These are phyloP conservation scores for Dreissena rostriformis DNA, from an alignment of 1,140 invertebrate species.

Conservation along the genomic window DNA sequence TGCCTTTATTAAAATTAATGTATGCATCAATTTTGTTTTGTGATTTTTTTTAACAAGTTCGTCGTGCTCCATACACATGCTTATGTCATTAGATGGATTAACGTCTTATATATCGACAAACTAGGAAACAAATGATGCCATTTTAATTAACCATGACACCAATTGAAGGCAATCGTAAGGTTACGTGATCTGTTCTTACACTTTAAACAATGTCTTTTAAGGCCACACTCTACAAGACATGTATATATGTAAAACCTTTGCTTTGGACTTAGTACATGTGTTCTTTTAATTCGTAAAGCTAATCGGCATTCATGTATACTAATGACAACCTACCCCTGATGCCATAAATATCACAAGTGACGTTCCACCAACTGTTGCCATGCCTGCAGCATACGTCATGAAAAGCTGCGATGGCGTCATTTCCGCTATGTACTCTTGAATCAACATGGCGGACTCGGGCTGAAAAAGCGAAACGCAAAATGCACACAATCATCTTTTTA, in stretches of 20 bases:
- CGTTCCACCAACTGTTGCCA: constrained; percentile 37
- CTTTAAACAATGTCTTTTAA: not conserved
- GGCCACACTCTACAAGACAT: not conserved
- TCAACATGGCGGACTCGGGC: constrained; percentile 49
- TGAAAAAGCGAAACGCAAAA: not conserved
- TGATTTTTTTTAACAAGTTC: no score
- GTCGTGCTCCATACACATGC: no score
- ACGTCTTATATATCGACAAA: no score
- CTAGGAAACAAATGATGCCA: no score
- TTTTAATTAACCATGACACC: no score
- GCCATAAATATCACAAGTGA: constrained; percentile 36
- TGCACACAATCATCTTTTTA: not conserved
- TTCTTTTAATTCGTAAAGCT: not conserved
- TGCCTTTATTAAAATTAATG: no score
- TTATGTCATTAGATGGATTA: no score
- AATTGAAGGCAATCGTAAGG: no score
- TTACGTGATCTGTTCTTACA: no score
- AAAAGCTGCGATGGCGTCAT: constrained; percentile 57
- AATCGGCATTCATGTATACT: not conserved
- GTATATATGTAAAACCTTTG: not conserved
- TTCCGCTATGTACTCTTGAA: constrained; percentile 43
- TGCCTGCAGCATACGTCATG: constrained; percentile 41
- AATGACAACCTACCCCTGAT: constrained; percentile 44
- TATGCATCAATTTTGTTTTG: no score
- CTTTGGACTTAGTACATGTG: not conserved